These are phyloP conservation scores for Aporrectodea caliginosa DNA, from an alignment of 1,140 invertebrate genomes.

Conservation along the genomic window DNA sequence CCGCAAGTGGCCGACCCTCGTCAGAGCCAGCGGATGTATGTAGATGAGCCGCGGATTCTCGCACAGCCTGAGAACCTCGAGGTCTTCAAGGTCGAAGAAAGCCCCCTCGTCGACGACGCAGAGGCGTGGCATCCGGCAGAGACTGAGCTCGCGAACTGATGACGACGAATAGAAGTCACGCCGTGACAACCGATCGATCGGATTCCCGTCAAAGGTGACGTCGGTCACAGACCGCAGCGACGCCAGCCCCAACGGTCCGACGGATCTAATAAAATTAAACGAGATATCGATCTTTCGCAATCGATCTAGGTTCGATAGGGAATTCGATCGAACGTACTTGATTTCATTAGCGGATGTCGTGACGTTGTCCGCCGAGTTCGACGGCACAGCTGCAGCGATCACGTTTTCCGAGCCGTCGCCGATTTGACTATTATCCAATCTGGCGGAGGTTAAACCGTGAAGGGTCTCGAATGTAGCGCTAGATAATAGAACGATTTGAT, in stretches of 20 bases:
- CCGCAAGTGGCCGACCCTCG: slow-evolving; percentile 46
- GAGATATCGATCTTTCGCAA: background rate
- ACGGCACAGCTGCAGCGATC: background rate
- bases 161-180: slow-evolving; percentile 50
- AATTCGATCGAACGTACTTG: background rate
- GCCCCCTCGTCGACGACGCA: slow-evolving; percentile 50
- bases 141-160: slow-evolving; percentile 44
- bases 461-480: background rate
- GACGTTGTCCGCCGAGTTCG: background rate
- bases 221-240: background rate
- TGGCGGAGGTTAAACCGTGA: background rate
- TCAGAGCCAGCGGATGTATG: slow-evolving; percentile 53
- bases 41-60: slow-evolving; percentile 53
- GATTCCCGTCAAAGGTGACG: slow-evolving; percentile 41
- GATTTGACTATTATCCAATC: background rate
- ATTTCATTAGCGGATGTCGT: background rate
- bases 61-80: slow-evolving; percentile 50
- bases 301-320: background rate
- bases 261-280: background rate
- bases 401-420: too few species aligned
- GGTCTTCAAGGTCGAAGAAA: slow-evolving; percentile 52
- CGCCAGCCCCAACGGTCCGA: background rate
- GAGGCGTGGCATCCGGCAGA: slow-evolving; percentile 52
- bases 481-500: background rate
- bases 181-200: slow-evolving; percentile 41